Percentiles rank a stretch among this genome's conserved stretches.
Evolutionary conservation across 2,888 invertebrate genomes (phyloP).

Genomic region (Ypsolopha scabrella): DNA sequence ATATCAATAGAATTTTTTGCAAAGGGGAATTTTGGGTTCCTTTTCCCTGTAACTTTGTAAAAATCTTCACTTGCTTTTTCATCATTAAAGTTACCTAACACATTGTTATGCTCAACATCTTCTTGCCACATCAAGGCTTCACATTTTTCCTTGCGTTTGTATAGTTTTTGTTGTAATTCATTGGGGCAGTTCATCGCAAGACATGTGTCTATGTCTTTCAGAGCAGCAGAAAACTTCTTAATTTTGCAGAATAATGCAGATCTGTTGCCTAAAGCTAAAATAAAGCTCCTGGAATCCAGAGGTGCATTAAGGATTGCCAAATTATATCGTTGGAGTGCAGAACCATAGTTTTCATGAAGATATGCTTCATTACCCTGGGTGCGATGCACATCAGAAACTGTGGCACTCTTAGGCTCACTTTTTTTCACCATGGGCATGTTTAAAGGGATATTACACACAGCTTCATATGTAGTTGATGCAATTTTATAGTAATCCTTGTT

Average conservation of each 20-base stretch:
- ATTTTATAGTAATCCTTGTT: neutral
- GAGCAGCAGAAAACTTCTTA: slow-evolving; percentile 7
- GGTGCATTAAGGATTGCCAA: slow-evolving; percentile 13
- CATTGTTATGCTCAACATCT: neutral
- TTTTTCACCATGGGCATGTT: neutral
- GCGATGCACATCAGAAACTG: neutral
- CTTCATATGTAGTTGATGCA: neutral
- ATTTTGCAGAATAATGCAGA: slow-evolving; percentile 11
- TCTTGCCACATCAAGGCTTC: slow-evolving; percentile 5
- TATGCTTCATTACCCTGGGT: neutral
- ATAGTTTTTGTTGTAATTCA: slow-evolving; percentile 6
- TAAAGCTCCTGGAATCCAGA: slow-evolving; percentile 8
- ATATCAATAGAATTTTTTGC: neutral
- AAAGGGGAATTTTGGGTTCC: neutral
- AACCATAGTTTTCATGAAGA: neutral
- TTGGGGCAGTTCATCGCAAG: slow-evolving; percentile 8
- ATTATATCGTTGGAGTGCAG: neutral
- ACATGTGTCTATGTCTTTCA: slow-evolving; percentile 12
- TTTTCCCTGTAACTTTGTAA: neutral
- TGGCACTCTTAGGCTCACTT: neutral
- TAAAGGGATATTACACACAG: neutral
- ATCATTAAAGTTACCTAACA: neutral
- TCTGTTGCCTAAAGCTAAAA: slow-evolving; percentile 13
- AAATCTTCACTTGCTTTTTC: neutral
- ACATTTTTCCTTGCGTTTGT: slow-evolving; percentile 8